phyloP scores from a whole-genome alignment of 2,113 vertebrate genomes.

The Tylochromis polylepis region DNA sequence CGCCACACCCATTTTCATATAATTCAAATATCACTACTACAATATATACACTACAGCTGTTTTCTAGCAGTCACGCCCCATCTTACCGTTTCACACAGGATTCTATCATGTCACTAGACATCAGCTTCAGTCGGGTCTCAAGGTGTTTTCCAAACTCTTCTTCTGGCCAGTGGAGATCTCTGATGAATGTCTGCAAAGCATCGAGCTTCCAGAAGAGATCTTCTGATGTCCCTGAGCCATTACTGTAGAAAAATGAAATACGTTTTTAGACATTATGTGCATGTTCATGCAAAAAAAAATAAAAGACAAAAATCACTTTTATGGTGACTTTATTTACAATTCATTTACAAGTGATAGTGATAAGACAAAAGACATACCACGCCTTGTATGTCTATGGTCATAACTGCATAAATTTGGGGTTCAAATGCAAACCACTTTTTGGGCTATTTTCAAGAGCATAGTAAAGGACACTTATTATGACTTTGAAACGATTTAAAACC shows the following conservation, averaged over 20 bases:
- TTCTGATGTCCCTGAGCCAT: constrained; percentile 95
- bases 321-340: not conserved
- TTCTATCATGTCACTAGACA: constrained; percentile 99
- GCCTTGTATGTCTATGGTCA: not conserved
- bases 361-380: not conserved
- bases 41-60: not conserved
- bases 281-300: not conserved
- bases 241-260: constrained; percentile 72
- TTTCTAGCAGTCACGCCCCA: not conserved
- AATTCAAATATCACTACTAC: not conserved
- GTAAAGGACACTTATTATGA: not conserved
- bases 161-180: constrained; percentile 97
- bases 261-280: not conserved
- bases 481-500: not conserved
- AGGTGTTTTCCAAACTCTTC: constrained; percentile 98
- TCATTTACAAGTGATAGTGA: not conserved
- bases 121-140: constrained; percentile 93
- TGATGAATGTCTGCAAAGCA: constrained; percentile 96
- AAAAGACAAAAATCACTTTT: not conserved
- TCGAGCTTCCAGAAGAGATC: constrained; percentile 99
- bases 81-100: constrained; percentile 92
- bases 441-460: not conserved
- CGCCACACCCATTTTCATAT: not conserved
- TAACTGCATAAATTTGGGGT: not conserved
- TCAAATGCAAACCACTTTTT: not conserved